Base-by-base conservation (phyloP, 2,797 vertebrate species). In the Decapterus maruadsi region DNA sequence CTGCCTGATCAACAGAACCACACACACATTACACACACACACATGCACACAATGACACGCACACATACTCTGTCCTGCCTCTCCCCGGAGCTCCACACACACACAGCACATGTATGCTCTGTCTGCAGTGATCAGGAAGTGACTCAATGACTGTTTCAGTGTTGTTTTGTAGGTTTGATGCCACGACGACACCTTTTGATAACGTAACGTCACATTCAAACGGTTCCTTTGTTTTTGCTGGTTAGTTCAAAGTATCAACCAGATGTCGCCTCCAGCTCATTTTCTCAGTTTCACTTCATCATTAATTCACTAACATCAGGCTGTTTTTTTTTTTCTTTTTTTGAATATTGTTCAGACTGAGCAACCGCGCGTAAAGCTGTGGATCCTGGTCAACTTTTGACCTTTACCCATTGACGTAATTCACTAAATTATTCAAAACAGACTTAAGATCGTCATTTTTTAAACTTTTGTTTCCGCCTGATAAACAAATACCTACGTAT, bases 1-100 rank as follows among this genome's bases (percentile, higher is more conserved):
- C 72, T 46, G 79, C 51, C 66, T 45, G 77, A 78, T 80, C 86
- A 80, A 89, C 89, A 87, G 74, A 87, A 65, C 59, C 75, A 60
- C 68, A 63, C 71, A 26, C 26, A 26, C 26, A 26, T 26, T n/a
- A n/a, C n/a, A 74, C 66, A 43, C 67, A 65, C 65, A 45, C 40
- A 62, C 65, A 66, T 31, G 51, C 54, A 58, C 22, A 20, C 3
- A 26, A 26, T 26, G 26, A 8, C 54, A 34, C 31, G 26, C 57
- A 43, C 20, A 68, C 36, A 54, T 51, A 50, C 20, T 68, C 36
- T 48, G 63, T 67, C 63, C 19, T 34, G 16, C 31, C 42, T 56
- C 43, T 55, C 26, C 59, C 29, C 56, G 46, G n/a, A 57, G 12
- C 17, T 13, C 34, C 17, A 70, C 56, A 78, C 73, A 58, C 73